Evolutionary conservation across 2,113 vertebrate genomes (phyloP).

Genomic region (Proterorhinus semilunaris): DNA sequence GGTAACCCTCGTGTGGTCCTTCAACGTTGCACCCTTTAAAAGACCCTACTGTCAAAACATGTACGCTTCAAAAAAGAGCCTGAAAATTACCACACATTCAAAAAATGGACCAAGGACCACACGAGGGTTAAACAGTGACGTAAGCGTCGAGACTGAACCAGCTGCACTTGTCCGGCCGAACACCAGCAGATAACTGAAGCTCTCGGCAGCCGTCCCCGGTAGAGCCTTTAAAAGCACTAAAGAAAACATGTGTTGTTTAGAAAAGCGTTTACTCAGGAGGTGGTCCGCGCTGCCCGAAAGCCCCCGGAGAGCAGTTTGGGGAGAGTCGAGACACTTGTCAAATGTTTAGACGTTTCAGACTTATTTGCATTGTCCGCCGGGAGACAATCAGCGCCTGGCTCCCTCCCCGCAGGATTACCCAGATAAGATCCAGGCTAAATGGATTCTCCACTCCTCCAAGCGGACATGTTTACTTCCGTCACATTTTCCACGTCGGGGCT

Average conservation of each 20-base stretch:
- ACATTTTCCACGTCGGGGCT: slow-evolving; percentile 14
- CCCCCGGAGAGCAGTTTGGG: slow-evolving; percentile 29
- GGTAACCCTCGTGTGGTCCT: no score
- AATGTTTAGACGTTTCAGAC: slow-evolving; percentile 71
- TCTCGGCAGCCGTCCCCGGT: slow-evolving; percentile 35
- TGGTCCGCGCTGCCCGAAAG: slow-evolving; percentile 50
- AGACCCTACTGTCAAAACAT: no score
- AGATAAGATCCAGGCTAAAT: slow-evolving; percentile 68
- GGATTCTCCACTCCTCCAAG: slow-evolving; percentile 54
- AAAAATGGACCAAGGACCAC: no score
- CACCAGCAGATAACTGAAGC: slow-evolving; percentile 31
- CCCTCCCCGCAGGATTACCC: slow-evolving; percentile 61
- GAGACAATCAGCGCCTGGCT: slow-evolving; percentile 70
- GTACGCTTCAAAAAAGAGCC: no score
- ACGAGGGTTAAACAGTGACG: no score
- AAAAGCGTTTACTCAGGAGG: slow-evolving; percentile 44
- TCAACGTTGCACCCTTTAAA: no score
- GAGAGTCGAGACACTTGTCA: slow-evolving; percentile 43
- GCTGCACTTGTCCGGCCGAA: slow-evolving; percentile 27
- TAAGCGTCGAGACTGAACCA: slow-evolving; percentile 21
- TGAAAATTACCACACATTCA: no score
- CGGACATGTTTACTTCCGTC: slow-evolving; percentile 44
- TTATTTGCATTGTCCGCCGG: slow-evolving; percentile 73
- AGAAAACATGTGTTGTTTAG: slow-evolving; percentile 55
- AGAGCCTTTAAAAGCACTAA: slow-evolving; percentile 35